phyloP scores from a whole-genome alignment of 2,113 vertebrate species.

The Willisornis vidua region DNA sequence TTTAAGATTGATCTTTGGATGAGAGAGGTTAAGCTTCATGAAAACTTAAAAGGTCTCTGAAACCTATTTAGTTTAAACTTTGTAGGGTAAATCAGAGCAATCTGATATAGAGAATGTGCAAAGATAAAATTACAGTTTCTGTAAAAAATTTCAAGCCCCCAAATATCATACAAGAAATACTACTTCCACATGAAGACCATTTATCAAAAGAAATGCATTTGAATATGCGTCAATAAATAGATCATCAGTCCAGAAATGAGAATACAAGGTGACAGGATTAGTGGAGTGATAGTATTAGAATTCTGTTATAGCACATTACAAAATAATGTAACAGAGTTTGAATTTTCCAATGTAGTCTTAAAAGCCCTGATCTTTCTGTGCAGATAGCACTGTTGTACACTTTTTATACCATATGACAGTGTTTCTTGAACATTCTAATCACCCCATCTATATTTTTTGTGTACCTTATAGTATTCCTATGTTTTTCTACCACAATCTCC shows the following conservation, averaged over 20 bases:
- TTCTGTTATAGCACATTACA: neutral
- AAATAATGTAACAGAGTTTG: neutral
- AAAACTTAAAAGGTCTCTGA: neutral
- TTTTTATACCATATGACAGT: neutral
- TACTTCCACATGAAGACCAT: neutral
- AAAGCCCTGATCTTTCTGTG: neutral
- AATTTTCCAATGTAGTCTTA: neutral
- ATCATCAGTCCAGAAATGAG: neutral
- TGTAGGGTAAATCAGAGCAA: neutral
- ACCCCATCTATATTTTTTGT: neutral
- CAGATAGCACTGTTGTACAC: neutral
- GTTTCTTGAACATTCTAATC: neutral
- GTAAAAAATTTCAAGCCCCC: neutral
- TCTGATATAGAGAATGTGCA: neutral
- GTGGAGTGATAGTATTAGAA: neutral
- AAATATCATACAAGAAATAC: neutral
- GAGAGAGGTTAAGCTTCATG: neutral
- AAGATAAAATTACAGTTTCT: neutral
- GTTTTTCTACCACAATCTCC: neutral
- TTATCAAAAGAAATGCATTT: neutral
- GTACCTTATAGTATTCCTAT: neutral
- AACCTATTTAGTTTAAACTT: neutral
- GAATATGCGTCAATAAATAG: neutral
- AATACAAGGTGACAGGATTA: neutral
- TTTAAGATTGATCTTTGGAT: neutral